Evolutionary conservation across 2,888 invertebrate species (phyloP), one percentile per base, ranked within the genome.

Genomic region (Apamea epomidion): DNA sequence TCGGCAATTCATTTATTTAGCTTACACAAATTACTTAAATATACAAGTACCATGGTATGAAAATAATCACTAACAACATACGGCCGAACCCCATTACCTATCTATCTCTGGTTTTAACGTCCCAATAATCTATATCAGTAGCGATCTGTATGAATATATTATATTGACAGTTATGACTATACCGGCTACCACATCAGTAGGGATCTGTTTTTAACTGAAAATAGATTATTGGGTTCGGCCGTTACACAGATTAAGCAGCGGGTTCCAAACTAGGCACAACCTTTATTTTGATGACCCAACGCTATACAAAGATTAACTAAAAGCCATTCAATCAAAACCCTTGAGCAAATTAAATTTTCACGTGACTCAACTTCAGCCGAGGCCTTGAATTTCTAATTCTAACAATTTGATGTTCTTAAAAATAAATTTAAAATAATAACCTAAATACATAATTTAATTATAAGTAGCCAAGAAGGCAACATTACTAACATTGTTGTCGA

Each of bases 381-480:
- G 73, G 60, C 85, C 80, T 78, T 87, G 87, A 80, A 78, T 78
- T 76, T 74, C 51, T 78, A 74, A 70, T 78, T 71, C 62, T 76
- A 71, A 74, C 62, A 29, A 78, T 78, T 72, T 65, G 51, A 72
- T 73, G 68, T 54, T 69, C 48, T 51, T 54, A n/a, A 65, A 54
- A 58, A 18, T 37, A 37, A n/a, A 71, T 18, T 58, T 37, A 48
- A 75, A 76, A 76, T 73, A 70, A 86, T 71, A 74, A 76, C 78
- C 62, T 76, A 67, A 86, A 86, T 73, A 75, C 72, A 74, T 75
- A 65, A 67, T 16, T 62, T 51, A 71, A 29, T 54, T 42, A 18
- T 71, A 68, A 29, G 42, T 37, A 71, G n/a, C 42, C n/a, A 48
- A 71, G 29, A 68, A 51, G 62, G 32, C n/a, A 75, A 65, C 67